A percentile compares a stretch with the other conserved stretches of the same genome.
These are phyloP conservation scores for Chrysocyon brachyurus DNA, from an alignment of 2,797 vertebrate species.

Conservation along the genomic window DNA sequence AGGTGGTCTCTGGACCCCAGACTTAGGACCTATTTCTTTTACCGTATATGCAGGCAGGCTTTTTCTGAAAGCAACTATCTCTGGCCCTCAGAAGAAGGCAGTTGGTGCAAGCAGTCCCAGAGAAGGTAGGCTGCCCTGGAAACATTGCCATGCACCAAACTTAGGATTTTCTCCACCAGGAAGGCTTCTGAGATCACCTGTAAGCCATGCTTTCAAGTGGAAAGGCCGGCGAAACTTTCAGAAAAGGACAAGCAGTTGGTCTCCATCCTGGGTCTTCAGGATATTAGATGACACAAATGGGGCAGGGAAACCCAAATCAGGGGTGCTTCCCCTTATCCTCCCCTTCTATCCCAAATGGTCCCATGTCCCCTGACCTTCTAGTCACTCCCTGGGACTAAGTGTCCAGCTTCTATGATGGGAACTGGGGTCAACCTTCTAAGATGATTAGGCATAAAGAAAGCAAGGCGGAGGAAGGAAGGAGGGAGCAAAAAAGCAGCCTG, in stretches of 20 bases:
- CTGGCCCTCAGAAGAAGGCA: neutral
- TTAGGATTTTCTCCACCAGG: neutral
- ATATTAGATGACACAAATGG: neutral
- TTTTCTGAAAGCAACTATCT: neutral
- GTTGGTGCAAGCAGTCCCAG: neutral
- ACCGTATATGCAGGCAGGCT: neutral
- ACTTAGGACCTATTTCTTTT: neutral
- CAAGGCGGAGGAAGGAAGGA: constrained; percentile 57
- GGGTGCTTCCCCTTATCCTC: neutral
- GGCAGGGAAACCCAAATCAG: neutral
- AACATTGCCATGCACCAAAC: constrained; percentile 33
- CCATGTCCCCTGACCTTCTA: neutral
- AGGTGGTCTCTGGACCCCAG: neutral
- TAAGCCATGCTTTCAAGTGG: neutral
- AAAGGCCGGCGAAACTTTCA: constrained; percentile 14
- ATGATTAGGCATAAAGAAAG: constrained; percentile 49
- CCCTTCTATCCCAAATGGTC: neutral
- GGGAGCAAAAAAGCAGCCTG: constrained; percentile 53
- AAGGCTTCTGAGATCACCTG: neutral
- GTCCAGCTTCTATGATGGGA: neutral
- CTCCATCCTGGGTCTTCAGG: neutral
- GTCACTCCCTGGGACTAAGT: neutral
- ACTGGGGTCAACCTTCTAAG: constrained; percentile 15
- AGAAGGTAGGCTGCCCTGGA: neutral
- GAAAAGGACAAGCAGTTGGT: constrained; percentile 19